Evolutionary conservation across 2,797 vertebrate species (phyloP), one percentile per base, ranked within the genome.

Genomic region (Crypturellus tataupa): DNA sequence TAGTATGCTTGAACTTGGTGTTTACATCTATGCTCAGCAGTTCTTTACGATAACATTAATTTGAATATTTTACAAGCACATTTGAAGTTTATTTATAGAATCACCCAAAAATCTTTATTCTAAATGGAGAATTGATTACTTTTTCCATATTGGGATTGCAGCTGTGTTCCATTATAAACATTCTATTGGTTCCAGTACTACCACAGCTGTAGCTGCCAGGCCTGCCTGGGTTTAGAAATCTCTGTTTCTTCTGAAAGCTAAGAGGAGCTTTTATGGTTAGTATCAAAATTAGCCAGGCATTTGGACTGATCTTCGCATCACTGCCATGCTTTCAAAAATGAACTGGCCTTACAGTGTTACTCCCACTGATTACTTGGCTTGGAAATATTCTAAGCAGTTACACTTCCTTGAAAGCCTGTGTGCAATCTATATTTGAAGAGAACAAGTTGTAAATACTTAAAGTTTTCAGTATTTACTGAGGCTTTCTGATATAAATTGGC

Each of bases 71-170:
- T 85, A 73, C 8, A 88, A 91, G 73, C 70, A 64, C 4, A 62
- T 68, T 90, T 82, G 17, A 93, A 65, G 4, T 71, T 84, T 79
- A 64, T 94, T 95, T 73, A 73, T 0, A 5, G 51, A 94, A 84
- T 37, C 17, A 71, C 33, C 16, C 5, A 46, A 59, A 94, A 73
- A 73, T 84, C 37, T 91, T 82, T 2, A 64, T 82, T 93, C 93
- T 86, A 73, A 20, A 80, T 85, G 64, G 68, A 80, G 35, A 90
- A 12, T 44, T 91, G 83, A 90, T 91, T 86, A 33, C 27, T 94
- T 92, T 92, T 91, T 82, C 68, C 31, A 29, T 85, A 68, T 4
- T 93, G 25, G 7, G 13, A 70, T 86, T 88, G 64, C 77, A 91
- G 55, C 31, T 46, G 12, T 60, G 29, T 71, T 81, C 19, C 83